Conservation (phyloP, 2,888 invertebrate species). For the Eugnorisma glareosa region DNA sequence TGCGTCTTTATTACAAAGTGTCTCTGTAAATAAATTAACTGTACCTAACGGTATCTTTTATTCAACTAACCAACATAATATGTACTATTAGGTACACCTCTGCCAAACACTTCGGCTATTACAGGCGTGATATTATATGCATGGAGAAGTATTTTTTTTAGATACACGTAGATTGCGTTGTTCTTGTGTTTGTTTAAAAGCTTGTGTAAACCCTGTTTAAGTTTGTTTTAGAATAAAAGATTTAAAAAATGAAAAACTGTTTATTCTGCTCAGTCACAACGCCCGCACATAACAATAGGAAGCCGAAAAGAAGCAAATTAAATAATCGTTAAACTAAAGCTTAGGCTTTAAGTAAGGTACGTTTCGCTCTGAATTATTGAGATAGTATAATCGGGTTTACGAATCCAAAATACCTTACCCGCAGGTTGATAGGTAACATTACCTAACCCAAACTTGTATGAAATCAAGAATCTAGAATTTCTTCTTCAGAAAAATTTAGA, state of each 20-base stretch:
- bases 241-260: neutral
- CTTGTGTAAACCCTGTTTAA: neutral
- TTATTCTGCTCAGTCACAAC: neutral
- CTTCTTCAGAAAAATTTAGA: neutral
- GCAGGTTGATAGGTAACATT: neutral
- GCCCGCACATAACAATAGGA: neutral
- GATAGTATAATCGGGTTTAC: neutral
- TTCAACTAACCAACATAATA: too few relatives aligned
- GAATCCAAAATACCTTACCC: neutral
- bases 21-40: too few relatives aligned
- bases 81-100: neutral
- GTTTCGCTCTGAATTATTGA: conserved; percentile 4
- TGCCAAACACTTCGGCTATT: rapidly evolving
- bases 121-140: neutral
- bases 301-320: neutral
- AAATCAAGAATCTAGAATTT: neutral
- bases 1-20: too few relatives aligned
- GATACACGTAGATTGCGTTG: too few relatives aligned
- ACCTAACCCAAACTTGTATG: neutral
- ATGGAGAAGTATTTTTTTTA: neutral
- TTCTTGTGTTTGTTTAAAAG: neutral
- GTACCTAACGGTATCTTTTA: too few relatives aligned
- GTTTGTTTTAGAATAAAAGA: neutral
- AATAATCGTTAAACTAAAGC: neutral
- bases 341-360: neutral